These are phyloP conservation scores for Atopsyche davidsoni DNA, from an alignment of 1,140 invertebrate genomes.

Conservation along the genomic window DNA sequence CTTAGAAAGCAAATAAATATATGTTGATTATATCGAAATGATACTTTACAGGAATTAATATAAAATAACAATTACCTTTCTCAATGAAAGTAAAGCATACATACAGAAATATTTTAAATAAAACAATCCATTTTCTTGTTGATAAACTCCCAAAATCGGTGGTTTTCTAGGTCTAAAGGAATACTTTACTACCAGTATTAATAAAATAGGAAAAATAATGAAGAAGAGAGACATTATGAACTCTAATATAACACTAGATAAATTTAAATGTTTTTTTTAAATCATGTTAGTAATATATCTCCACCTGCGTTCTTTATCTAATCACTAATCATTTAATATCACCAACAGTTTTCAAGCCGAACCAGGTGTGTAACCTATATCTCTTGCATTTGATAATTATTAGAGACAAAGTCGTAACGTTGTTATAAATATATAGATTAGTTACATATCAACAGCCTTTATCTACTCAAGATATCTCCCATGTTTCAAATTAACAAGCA, in stretches of 20 bases:
- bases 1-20: not conserved
- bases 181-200: slow-evolving; percentile 9
- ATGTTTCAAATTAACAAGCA: too few relatives aligned
- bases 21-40: not conserved
- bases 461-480: too few relatives aligned
- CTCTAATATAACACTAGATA: not conserved
- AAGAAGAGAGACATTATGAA: slow-evolving; percentile 6
- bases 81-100: slow-evolving; percentile 37
- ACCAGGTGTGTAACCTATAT: too few relatives aligned
- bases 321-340: too few relatives aligned
- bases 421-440: too few relatives aligned
- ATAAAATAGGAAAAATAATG: not conserved
- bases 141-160: slow-evolving; percentile 49
- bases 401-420: too few relatives aligned
- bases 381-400: too few relatives aligned
- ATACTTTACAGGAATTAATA: not conserved
- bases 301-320: too few relatives aligned
- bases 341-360: too few relatives aligned
- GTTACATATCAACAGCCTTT: too few relatives aligned
- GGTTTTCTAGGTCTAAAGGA: slow-evolving; percentile 37
- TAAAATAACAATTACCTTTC: slow-evolving; percentile 33
- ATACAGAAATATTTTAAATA: slow-evolving; percentile 46
- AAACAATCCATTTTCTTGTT: slow-evolving; percentile 44
- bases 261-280: too few relatives aligned
- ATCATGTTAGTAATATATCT: slow-evolving; percentile 2